phyloP scores from a whole-genome alignment of 92 coral and sea anemone genomes.

The Ricordea florida region DNA sequence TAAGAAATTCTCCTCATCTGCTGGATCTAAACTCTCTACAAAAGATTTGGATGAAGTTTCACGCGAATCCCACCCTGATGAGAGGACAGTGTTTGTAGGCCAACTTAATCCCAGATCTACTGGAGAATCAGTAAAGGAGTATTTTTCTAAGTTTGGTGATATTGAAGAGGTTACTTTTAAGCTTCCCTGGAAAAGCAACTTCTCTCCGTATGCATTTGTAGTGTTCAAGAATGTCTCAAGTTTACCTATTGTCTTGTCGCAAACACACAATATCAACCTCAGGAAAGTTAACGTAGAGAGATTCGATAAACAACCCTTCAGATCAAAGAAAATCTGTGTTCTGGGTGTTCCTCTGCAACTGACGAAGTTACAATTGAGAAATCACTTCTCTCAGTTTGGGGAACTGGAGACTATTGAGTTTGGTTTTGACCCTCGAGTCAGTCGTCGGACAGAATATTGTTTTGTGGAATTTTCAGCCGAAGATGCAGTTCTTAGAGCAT shows the following conservation, averaged over 20 bases:
- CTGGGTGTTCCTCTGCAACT: constrained; percentile 22
- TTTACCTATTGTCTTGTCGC: constrained; percentile 23
- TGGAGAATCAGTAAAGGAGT: constrained; percentile 17
- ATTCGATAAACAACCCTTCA: neutral
- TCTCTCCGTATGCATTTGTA: constrained; percentile 55
- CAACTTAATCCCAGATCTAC: constrained; percentile 25
- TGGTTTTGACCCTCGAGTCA: neutral
- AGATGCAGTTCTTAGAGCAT: constrained; percentile 35
- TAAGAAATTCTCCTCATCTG: too few relatives aligned
- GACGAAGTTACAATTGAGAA: neutral
- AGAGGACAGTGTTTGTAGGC: constrained; percentile 54
- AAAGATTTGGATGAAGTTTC: too few relatives aligned
- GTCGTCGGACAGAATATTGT: constrained; percentile 44
- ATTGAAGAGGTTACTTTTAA: constrained; percentile 14
- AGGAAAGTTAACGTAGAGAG: constrained; percentile 33
- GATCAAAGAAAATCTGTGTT: constrained; percentile 35
- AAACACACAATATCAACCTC: constrained; percentile 41
- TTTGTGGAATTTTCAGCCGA: constrained; percentile 57
- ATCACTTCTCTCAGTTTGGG: constrained; percentile 58
- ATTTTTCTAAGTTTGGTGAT: constrained; percentile 47
- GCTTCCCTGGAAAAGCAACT: constrained; percentile 11
- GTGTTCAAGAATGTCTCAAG: constrained; percentile 35
- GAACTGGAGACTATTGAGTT: constrained; percentile 6
- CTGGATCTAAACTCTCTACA: too few relatives aligned
- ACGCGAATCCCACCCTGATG: constrained; percentile 50